Percentiles rank a stretch among this genome's conserved stretches.
Conservation (phyloP, 1,140 invertebrate species). For the Aphis craccivora region DNA sequence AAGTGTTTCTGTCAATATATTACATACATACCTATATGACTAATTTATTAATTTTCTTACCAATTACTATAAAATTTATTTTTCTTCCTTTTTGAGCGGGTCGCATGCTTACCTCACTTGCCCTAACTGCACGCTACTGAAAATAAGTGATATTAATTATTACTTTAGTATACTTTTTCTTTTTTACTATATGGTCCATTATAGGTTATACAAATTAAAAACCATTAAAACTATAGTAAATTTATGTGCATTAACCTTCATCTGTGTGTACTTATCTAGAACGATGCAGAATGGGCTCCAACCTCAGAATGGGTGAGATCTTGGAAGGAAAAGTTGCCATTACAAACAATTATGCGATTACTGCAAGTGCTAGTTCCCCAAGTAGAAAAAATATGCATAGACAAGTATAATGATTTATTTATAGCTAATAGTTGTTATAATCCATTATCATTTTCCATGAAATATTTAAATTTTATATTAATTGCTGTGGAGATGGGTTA, state of each 20-base stretch:
- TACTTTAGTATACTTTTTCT: neutral
- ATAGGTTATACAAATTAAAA: neutral
- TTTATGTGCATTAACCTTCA: neutral
- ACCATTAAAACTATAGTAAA: neutral
- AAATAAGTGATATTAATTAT: neutral
- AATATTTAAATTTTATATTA: neutral
- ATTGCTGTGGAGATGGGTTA: neutral
- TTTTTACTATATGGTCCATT: neutral
- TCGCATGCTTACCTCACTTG: no score
- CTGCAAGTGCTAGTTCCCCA: constrained; percentile 98
- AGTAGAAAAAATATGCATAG: constrained; percentile 99
- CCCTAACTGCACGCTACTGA: no score
- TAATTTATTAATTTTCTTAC: no score
- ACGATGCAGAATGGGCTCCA: constrained; percentile 74
- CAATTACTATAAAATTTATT: no score
- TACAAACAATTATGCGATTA: constrained; percentile 98
- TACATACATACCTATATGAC: no score
- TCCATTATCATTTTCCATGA: neutral
- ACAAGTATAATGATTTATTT: constrained; percentile 80
- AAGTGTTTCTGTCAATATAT: no score
- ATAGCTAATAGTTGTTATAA: neutral
- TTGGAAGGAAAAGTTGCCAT: constrained; percentile 96
- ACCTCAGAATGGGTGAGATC: constrained; percentile 93
- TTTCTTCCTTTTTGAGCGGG: no score
- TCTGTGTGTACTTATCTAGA: neutral